phyloP scores from a whole-genome alignment of 2,888 invertebrate species.

The Sesia bembeciformis region DNA sequence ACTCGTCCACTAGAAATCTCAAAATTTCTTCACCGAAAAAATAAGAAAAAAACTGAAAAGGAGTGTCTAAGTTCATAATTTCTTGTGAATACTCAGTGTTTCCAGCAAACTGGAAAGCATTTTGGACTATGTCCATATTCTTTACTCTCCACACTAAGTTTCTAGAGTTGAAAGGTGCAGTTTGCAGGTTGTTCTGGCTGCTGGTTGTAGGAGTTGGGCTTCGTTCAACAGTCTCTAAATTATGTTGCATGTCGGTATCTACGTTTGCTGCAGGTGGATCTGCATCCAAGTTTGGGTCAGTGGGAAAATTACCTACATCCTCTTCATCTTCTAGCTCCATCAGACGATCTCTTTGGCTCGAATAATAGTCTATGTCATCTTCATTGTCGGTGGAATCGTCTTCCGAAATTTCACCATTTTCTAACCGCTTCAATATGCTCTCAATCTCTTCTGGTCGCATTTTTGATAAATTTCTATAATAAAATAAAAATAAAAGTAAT shows the following conservation, averaged over 20 bases:
- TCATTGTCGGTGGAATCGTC: conserved; percentile 22
- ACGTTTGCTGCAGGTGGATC: conserved; percentile 15
- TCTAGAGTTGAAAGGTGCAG: conserved; percentile 23
- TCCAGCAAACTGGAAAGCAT: too few species aligned
- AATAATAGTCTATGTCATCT: conserved; percentile 24
- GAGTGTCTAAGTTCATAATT: too few species aligned
- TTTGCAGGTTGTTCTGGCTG: conserved; percentile 24
- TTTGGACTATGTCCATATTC: too few species aligned
- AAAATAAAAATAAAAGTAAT: too few species aligned
- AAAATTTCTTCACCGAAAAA: conserved; percentile 22
- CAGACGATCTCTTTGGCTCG: conserved; percentile 22
- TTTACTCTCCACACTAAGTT: too few species aligned
- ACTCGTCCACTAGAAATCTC: conserved; percentile 16
- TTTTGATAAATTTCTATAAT: conserved; percentile 15
- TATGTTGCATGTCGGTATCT: conserved; percentile 20
- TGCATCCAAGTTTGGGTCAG: conserved; percentile 18
- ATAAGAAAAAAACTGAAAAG: too few species aligned
- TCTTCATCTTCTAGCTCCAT: conserved; percentile 22
- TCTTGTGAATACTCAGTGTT: too few species aligned
- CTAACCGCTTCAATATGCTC: conserved; percentile 20
- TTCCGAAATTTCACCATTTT: conserved; percentile 23
- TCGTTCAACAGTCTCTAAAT: conserved; percentile 23
- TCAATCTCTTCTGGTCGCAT: conserved; percentile 24
- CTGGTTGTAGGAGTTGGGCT: conserved; percentile 18
- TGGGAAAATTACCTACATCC: conserved; percentile 21